phyloP scores from a whole-genome alignment of 1,140 invertebrate genomes.

The Oncopodura yosiiana region DNA sequence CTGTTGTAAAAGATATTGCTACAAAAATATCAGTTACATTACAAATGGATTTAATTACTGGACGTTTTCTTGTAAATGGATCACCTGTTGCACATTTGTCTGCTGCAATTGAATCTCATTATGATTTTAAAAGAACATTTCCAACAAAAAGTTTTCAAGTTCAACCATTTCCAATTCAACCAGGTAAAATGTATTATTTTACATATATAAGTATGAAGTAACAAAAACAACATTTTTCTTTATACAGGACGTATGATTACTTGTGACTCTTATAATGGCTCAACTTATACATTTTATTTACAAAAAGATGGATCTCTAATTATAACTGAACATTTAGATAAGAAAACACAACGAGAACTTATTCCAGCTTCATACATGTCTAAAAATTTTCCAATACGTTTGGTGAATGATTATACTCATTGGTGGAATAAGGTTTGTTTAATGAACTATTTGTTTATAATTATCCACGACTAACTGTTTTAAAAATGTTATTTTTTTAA shows the following conservation, averaged over 20 bases:
- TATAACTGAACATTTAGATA: conserved; percentile 6
- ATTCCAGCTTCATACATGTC: neutral
- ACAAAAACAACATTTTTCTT: neutral
- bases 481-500: too few relatives aligned
- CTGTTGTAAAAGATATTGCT: neutral
- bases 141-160: conserved; percentile 13
- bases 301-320: neutral
- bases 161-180: conserved; percentile 8
- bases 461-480: too few relatives aligned
- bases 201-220: neutral
- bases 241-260: conserved; percentile 2
- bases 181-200: conserved; percentile 10
- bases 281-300: conserved; percentile 12
- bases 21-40: too few relatives aligned
- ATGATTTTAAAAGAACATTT: conserved; percentile 6
- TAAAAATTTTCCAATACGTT: conserved; percentile 2
- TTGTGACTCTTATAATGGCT: neutral
- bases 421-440: conserved; percentile 10
- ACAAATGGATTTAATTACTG: conserved; percentile 17
- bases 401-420: conserved; percentile 15
- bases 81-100: conserved; percentile 8
- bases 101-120: neutral
- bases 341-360: neutral
- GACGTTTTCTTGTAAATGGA: conserved; percentile 21
- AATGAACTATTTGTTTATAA: too few relatives aligned